phyloP scores from a whole-genome alignment of 2,888 invertebrate species.

The Ophion obscuratus region DNA sequence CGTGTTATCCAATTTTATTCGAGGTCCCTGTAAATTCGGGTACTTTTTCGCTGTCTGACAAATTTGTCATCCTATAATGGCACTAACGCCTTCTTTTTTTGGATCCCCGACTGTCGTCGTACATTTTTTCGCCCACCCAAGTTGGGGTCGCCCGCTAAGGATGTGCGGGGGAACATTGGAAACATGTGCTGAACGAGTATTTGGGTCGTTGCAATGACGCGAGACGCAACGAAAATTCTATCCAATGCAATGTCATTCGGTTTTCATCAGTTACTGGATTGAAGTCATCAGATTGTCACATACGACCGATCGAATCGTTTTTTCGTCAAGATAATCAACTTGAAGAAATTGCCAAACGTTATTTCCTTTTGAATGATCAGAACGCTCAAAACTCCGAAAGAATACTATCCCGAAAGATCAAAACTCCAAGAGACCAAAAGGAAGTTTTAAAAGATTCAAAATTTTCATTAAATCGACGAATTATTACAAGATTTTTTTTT shows the following conservation, averaged over 20 bases:
- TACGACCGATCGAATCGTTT: not conserved
- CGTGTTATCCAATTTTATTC: slow-evolving; percentile 2
- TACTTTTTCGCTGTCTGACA: not conserved
- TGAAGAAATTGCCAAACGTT: not conserved
- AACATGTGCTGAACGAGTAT: not conserved
- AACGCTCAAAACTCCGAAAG: too few species aligned
- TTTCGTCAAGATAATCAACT: not conserved
- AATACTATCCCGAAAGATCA: too few species aligned
- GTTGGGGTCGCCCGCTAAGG: not conserved
- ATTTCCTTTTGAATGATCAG: not conserved
- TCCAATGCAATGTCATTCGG: not conserved
- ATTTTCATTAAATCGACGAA: too few species aligned
- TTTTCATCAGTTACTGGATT: not conserved
- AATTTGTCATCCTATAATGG: not conserved
- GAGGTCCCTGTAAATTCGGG: not conserved
- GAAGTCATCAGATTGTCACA: not conserved
- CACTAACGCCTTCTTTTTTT: not conserved
- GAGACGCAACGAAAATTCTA: not conserved
- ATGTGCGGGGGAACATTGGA: not conserved
- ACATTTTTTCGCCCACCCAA: slow-evolving; percentile 36
- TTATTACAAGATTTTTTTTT: too few species aligned
- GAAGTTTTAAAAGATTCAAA: too few species aligned
- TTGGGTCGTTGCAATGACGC: not conserved
- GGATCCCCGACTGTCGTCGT: not conserved
- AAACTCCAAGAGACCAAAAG: too few species aligned